A percentile compares a stretch with the other conserved stretches of the same genome.
Conservation (phyloP, 2,888 invertebrate genomes). For the Drosophila demipolita region DNA sequence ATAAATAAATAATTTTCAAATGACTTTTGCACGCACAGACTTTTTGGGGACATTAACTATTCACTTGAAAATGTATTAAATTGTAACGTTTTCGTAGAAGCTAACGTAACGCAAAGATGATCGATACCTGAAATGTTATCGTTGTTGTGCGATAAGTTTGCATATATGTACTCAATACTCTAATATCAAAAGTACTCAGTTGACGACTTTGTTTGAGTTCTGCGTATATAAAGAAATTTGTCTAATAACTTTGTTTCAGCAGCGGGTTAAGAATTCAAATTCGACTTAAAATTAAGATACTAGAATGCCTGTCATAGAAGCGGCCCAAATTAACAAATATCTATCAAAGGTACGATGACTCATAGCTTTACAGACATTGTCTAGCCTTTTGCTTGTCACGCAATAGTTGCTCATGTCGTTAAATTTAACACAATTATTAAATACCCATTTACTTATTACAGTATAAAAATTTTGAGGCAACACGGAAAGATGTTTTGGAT, state of each 20-base stretch:
- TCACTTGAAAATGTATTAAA: neutral
- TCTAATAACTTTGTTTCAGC: conserved; percentile 7
- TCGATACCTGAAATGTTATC: conserved; percentile 30
- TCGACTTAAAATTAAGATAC: conserved; percentile 11
- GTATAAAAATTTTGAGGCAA: conserved; percentile 90
- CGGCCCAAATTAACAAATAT: conserved; percentile 86
- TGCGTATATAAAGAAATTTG: conserved; percentile 29
- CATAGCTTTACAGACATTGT: conserved; percentile 34
- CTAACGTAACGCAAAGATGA: conserved; percentile 8
- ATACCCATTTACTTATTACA: conserved; percentile 82
- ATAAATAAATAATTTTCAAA: conserved; percentile 44
- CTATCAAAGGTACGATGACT: conserved; percentile 85
- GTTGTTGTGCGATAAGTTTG: conserved; percentile 17
- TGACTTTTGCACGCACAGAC: conserved; percentile 9
- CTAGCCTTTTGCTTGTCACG: conserved; percentile 26
- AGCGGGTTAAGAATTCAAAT: conserved; percentile 20
- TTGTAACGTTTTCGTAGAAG: conserved; percentile 11
- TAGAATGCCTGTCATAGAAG: conserved; percentile 83
- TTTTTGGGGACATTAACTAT: neutral
- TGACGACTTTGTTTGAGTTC: conserved; percentile 56
- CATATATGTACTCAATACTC: conserved; percentile 40
- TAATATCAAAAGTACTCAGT: conserved; percentile 40
- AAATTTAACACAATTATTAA: conserved; percentile 22
- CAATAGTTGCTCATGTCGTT: conserved; percentile 25
- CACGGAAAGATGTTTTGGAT: conserved; percentile 89